Percentiles rank a stretch among this genome's conserved stretches.
Conservation (phyloP, 2,113 vertebrate species). For the Apodemus sylvaticus region DNA sequence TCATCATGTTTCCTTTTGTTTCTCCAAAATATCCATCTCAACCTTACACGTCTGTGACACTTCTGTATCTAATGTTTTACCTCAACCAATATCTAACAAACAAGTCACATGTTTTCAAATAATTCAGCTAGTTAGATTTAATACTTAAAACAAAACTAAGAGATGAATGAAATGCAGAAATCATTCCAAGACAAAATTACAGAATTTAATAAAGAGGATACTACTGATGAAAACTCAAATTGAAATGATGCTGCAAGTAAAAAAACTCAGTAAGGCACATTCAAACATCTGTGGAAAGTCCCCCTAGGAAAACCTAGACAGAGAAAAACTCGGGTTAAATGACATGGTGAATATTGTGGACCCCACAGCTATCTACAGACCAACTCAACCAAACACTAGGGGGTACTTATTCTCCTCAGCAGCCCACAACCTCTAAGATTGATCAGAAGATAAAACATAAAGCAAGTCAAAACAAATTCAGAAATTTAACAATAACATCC, state of each 20-base stretch:
- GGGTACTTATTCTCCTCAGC: background rate
- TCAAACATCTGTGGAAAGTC: background rate
- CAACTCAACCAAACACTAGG: background rate
- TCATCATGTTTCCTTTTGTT: conserved; percentile 4
- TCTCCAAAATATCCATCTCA: conserved; percentile 16
- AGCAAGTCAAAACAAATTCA: background rate
- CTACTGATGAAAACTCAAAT: background rate
- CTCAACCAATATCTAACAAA: background rate
- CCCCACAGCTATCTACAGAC: background rate
- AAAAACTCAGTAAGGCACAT: background rate
- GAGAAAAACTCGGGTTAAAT: background rate
- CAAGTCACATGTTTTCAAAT: conserved; percentile 19
- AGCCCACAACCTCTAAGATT: background rate
- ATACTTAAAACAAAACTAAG: background rate
- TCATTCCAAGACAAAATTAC: background rate
- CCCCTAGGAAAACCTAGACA: background rate
- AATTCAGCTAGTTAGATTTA: background rate
- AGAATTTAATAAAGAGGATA: background rate
- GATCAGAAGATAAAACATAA: background rate
- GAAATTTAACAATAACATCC: background rate
- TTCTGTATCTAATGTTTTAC: background rate
- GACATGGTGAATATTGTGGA: background rate
- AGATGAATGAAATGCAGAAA: background rate
- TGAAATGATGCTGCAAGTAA: background rate
- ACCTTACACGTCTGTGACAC: background rate